Conservation (phyloP, 2,797 vertebrate species). For the Coregonus sp. region DNA sequence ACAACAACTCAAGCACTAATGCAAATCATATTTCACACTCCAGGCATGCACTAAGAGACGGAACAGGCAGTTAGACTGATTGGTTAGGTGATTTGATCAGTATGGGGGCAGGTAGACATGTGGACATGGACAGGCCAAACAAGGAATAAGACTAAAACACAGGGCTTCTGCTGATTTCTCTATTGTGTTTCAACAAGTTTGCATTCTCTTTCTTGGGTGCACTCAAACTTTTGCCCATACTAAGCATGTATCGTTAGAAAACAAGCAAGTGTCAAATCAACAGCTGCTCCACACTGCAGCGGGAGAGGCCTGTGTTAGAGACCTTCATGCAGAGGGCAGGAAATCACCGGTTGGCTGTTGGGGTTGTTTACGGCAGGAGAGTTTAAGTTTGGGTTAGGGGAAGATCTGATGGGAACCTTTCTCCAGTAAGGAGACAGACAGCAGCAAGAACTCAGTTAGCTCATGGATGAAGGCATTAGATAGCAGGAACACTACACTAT, state of each 20-base stretch:
- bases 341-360: slow-evolving; percentile 70
- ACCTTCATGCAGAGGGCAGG: slow-evolving; percentile 52
- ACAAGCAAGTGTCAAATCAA: background rate
- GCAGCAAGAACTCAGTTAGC: slow-evolving; percentile 39
- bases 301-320: background rate
- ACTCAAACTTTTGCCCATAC: background rate
- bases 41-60: slow-evolving; percentile 23
- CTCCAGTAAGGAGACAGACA: slow-evolving; percentile 63
- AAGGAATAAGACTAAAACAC: background rate
- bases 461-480: slow-evolving; percentile 14
- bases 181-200: background rate
- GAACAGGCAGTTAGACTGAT: background rate
- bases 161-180: background rate
- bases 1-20: background rate
- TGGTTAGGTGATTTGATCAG: slow-evolving; percentile 5
- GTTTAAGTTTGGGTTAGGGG: slow-evolving; percentile 25
- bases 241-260: background rate
- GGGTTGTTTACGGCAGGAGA: slow-evolving; percentile 49
- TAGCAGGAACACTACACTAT: slow-evolving; percentile 12
- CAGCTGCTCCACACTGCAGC: slow-evolving; percentile 18
- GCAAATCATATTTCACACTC: slow-evolving; percentile 14
- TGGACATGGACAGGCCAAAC: slow-evolving; percentile 5
- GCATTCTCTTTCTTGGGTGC: background rate
- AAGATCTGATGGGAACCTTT: slow-evolving; percentile 67
- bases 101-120: slow-evolving; percentile 48